Evolutionary conservation across 2,888 invertebrate genomes (phyloP), one percentile per base, ranked within the genome.

Genomic region (Acrobasis suavella): DNA sequence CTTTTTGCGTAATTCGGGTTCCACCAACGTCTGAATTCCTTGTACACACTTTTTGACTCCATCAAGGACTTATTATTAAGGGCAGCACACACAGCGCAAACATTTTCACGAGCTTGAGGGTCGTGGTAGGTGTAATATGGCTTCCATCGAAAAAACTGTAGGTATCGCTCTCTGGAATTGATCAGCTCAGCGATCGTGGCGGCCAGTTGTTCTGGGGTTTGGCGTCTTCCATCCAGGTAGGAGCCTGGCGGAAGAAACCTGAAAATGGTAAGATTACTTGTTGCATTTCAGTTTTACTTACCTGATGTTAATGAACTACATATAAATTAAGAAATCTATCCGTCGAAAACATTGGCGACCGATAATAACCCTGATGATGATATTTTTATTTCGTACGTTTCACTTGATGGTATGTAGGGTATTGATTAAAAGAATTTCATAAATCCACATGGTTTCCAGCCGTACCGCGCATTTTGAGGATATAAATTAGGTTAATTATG

Each of bases 241-340:
- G 90, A 87, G 0, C 81, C 82, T 0, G 88, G 90, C 1, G 91
- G 90, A 7, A 91, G 82, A 66, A 89, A 91, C 65, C 91, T 91
- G 83, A 1, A 78, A 75, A 42, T 14, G 37, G 62, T 61, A 10
- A 32, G 32, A 32, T 7, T 32, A 7, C 32, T 32, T 32, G 32
- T 32, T 6, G 32, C 7, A 32, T 32, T 7, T 6, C 32, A 7
- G 32, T 32, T 32, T 7, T 6, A 32, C 32, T 7, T 7, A 32
- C 2, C 7, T 5, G 32, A 32, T 32, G 32, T 32, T 22, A 7
- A 0, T 32, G 8, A 32, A 32, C 32, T 32, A 32, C 32, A 32
- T 7, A 8, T 32, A 8, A 32, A 32, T 32, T 22, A 22, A 22
- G 22, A 22, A 22, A 22, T 22, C 22, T 3, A 22, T 22, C 3